phyloP scores from a whole-genome alignment of 2,797 vertebrate species.

The Iguana delicatissima region DNA sequence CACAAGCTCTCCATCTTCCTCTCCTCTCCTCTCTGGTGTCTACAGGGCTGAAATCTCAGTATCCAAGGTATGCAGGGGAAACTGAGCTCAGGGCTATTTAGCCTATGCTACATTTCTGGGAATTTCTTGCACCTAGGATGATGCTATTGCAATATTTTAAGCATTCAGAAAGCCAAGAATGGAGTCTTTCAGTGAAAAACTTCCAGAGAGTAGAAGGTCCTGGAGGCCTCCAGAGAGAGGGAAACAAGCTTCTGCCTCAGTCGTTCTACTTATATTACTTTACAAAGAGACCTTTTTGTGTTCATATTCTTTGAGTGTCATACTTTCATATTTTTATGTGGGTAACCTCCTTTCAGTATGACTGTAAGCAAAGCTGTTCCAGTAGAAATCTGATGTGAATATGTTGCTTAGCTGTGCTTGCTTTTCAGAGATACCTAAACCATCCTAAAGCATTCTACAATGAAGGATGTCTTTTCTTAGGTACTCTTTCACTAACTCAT shows the following conservation, averaged over 20 bases:
- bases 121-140: not conserved
- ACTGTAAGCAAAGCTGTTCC: not conserved
- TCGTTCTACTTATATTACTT: not conserved
- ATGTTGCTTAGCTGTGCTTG: not conserved
- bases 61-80: not conserved
- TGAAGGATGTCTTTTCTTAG: not conserved
- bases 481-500: not conserved
- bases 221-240: not conserved
- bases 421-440: not conserved
- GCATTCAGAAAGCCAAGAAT: not conserved
- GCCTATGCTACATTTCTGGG: not conserved
- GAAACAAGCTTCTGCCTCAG: not conserved
- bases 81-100: not conserved
- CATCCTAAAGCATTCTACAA: not conserved
- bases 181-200: not conserved
- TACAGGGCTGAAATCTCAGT: not conserved
- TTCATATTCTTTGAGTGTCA: not conserved
- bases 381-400: not conserved
- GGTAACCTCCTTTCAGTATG: not conserved
- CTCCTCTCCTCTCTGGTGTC: not conserved
- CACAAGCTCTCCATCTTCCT: not conserved
- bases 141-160: not conserved
- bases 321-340: not conserved
- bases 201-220: not conserved
- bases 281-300: not conserved